Conservation (phyloP, 2,113 vertebrate genomes). For the Maylandia zebra region DNA sequence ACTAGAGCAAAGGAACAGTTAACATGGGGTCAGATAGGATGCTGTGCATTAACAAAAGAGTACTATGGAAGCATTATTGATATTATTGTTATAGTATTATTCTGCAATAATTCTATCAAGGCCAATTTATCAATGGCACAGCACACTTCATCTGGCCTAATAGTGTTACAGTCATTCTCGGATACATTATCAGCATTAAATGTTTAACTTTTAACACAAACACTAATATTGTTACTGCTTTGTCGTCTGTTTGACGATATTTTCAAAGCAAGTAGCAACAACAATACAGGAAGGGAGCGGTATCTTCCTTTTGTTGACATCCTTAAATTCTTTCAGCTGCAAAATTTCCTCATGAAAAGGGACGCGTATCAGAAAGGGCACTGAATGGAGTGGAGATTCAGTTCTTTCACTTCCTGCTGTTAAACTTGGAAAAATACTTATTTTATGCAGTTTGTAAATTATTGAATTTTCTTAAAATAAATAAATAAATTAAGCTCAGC, state of each 20-base stretch:
- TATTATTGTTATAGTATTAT: not conserved
- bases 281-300: not conserved
- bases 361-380: fast-evolving
- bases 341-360: not conserved
- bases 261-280: not conserved
- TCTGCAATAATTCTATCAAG: not conserved
- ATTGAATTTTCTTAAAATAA: not conserved
- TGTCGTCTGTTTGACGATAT: fast-evolving
- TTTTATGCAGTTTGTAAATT: not conserved
- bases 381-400: not conserved
- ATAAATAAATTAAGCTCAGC: fast-evolving
- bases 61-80: not conserved
- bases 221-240: not conserved
- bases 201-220: not conserved
- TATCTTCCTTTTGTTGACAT: not conserved
- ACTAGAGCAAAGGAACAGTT: not conserved
- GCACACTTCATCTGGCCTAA: not conserved
- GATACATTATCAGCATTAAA: not conserved
- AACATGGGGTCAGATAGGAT: not conserved
- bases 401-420: not conserved
- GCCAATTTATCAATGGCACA: not conserved
- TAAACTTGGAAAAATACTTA: not conserved
- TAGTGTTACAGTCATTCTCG: not conserved
- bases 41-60: not conserved
- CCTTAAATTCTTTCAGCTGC: not conserved